These are phyloP conservation scores for Hypsopygia costalis DNA, from an alignment of 2,888 invertebrate genomes.

Conservation along the genomic window DNA sequence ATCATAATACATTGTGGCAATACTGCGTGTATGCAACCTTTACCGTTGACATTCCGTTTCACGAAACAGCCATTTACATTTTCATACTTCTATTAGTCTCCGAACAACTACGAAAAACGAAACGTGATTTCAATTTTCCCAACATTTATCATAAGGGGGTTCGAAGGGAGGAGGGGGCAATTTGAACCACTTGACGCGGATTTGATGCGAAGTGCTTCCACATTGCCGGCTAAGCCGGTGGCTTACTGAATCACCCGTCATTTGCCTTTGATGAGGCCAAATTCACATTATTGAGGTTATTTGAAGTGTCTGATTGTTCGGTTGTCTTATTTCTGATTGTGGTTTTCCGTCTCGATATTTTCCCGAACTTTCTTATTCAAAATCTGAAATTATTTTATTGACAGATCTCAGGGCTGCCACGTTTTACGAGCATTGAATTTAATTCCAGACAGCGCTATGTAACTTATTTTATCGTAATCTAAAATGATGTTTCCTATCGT, in stretches of 20 bases:
- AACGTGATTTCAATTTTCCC: slow-evolving; percentile 63
- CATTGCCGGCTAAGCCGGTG: slow-evolving; percentile 45
- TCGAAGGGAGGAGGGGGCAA: slow-evolving; percentile 36
- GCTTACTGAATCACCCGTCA: slow-evolving; percentile 59
- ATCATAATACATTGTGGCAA: slow-evolving; percentile 24
- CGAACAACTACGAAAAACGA: slow-evolving; percentile 47
- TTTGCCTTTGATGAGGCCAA: slow-evolving; percentile 54
- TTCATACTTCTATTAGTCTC: slow-evolving; percentile 31
- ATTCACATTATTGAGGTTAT: slow-evolving; percentile 48
- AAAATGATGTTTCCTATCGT: too few relatives aligned
- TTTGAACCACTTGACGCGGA: slow-evolving; percentile 60
- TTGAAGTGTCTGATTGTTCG: slow-evolving; percentile 34
- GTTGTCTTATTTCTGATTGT: slow-evolving; percentile 16
- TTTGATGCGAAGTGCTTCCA: slow-evolving; percentile 62
- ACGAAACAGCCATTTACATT: slow-evolving; percentile 41
- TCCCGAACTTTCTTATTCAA: neutral
- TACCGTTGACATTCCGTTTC: slow-evolving; percentile 38
- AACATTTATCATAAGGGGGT: slow-evolving; percentile 56
- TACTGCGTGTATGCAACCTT: slow-evolving; percentile 36
- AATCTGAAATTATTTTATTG: neutral
- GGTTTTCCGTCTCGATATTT: neutral
- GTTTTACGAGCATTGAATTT: too few relatives aligned
- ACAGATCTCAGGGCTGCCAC: too few relatives aligned
- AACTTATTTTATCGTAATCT: too few relatives aligned
- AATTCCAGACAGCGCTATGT: too few relatives aligned